Base-by-base conservation (phyloP, 2,113 vertebrate genomes). In the Cyanistes caeruleus region DNA sequence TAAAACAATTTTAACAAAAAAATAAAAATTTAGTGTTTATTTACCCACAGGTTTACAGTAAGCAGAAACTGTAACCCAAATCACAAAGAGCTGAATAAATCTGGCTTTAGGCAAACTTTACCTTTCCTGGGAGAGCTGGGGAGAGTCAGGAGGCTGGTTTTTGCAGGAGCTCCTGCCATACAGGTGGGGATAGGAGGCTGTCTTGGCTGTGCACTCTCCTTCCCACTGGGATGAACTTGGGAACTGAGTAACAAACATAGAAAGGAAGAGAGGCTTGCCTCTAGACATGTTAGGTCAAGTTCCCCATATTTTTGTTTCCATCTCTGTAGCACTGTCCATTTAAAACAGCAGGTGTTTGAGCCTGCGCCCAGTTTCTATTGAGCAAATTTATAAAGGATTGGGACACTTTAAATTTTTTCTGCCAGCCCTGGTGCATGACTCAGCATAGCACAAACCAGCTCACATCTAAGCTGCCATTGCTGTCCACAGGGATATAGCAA, bases 171-270 rank as follows among this genome's bases (percentile, higher is more conserved):
- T 79, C 67, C 75, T 49, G 8, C 23, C 1, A 5, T 15, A n/a
- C 52, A 65, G 37, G 13, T 9, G 28, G 37, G 44, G 72, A 44
- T 24, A n/a, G 31, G 33, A 27, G 6, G 14, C 41, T 48, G 15
- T 49, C 27, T 5, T 1, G 0, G 10, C 52, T 56, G 16, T 3
- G 2, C 11, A 1, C 7, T 62, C 37, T 37, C 35, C 41, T 70
- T 74, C 31, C 27, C 20, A 3, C 43, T 8, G 20, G 19, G 33
- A 65, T 39, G 70, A 79, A 59, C 20, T 10, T 5, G 55, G 53
- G 65, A 75, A 70, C 12, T 20, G 68, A 65, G 13, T 39, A 62
- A 30, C 9, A 30, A 15, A 31, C 7, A 46, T 0, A 1, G 33
- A 77, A 78, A 56, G 12, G 20, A 76, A 41, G 28, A 53, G 46